Base-by-base conservation (phyloP, 2,888 invertebrate genomes). In the Flexamia atlantica region DNA sequence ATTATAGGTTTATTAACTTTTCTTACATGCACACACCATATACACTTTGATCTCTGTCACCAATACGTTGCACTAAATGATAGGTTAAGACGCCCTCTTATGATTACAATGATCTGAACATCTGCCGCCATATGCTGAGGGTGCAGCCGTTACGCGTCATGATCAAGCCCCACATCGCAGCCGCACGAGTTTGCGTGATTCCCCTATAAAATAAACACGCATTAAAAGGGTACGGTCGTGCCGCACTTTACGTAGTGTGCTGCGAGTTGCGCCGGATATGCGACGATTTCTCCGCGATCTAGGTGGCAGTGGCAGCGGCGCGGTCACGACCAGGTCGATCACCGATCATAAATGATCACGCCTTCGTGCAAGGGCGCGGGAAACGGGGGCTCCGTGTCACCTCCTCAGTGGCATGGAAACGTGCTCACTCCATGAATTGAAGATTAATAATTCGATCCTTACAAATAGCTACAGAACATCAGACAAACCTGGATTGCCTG, bases 271-370 rank as follows among this genome's bases (percentile, higher is more conserved):
- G n/a, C 20, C 17, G 68, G 25, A 10, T 36, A 36, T 70, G 70
- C 40, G 70, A 40, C 70, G 70, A 70, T 70, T 70, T 70, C 70
- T 70, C 70, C 70, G 70, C 70, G 68, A 68, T 68, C 68, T 32
- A 68, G 32, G 17, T 40, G 40, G 70, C 40, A 70, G 70, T 70
- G 36, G 70, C 40, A n/a, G 40, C 28, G 17, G 30, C 20, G 40
- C 12, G 70, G 70, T 32, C 70, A 70, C 70, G 70, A 70, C 70
- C 40, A 17, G 20, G 14, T 40, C 20, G 36, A 70, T 70, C 70
- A 70, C 70, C 64, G 64, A 64, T 64, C 64, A 64, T 64, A n/a
- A n/a, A 30, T 30, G 64, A 64, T 64, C 64, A 64, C 64, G 64
- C 30, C 4, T 20, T 57, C 57, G 57, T 57, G 57, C 57, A 9